Evolutionary conservation across 2,888 invertebrate species (phyloP), one percentile per base, ranked within the genome.

Genomic region (Stenurella melanura): DNA sequence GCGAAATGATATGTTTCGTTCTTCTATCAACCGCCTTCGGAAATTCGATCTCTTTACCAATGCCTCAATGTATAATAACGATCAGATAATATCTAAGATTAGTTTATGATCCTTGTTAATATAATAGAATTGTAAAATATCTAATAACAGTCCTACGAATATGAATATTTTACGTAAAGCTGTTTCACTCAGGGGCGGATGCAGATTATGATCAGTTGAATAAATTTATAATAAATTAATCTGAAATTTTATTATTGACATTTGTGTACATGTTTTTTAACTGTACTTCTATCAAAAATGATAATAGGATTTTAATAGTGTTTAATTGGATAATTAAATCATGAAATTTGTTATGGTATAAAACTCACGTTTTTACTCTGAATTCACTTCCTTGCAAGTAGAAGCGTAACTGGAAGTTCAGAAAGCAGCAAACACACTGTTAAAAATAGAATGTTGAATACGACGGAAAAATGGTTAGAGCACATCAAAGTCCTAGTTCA

Each of bases 71-170:
- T 18, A 71, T 63, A 63, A 72, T 54, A 60, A 61, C 42, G 61
- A 42, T 70, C 15, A 60, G 63, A 61, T 72, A 63, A 63, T 21
- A 72, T 63, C 72, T 70, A 63, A 54, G 26, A 38, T 70, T 70
- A 30, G 42, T 70, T 61, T 61, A 60, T 50, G 42, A 60, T 50
- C 70, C 58, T 70, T 42, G 70, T 70, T 70, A 61, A 38, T 26
- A 17, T 54, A 72, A 72, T 72, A 26, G 72, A 63, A 72, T 54
- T 63, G 63, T 63, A 63, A 26, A 54, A 42, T 50, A 54, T 67
- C 64, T 61, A 42, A 42, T 58, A 58, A 54, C 38, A 50, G 61
- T 58, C 21, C 21, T 70, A 30, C 61, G 69, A 26, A 54, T 57
- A 58, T 19, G 69, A 54, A 54, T 42, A 34, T 61, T 61, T 61